These are phyloP conservation scores for Hirtodrosophila alboralis DNA, from an alignment of 2,888 invertebrate species.

Conservation along the genomic window DNA sequence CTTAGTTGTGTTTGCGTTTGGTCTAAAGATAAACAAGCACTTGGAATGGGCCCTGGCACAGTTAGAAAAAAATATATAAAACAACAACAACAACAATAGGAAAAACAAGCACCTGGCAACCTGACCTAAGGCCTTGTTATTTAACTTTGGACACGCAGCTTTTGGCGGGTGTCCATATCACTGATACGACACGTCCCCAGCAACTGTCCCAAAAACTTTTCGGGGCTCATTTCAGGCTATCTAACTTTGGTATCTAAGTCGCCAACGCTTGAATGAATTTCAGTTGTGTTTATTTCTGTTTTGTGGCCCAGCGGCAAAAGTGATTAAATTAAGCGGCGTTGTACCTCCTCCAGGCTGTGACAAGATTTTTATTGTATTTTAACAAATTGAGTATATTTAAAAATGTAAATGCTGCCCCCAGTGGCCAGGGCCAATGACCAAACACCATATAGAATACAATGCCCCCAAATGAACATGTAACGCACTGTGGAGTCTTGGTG, in stretches of 20 bases:
- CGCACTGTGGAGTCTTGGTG: background rate
- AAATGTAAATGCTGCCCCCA: conserved; percentile 53
- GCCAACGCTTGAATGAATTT: conserved; percentile 8
- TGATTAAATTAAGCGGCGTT: conserved; percentile 67
- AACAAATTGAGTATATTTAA: conserved; percentile 62
- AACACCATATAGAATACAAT: background rate
- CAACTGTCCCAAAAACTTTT: conserved; percentile 41
- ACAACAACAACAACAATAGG: conserved; percentile 11
- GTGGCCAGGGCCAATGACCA: conserved; percentile 16
- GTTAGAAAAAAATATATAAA: conserved; percentile 1
- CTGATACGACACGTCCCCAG: conserved; percentile 32
- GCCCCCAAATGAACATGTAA: conserved; percentile 5
- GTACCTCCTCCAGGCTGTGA: conserved; percentile 21
- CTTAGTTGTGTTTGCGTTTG: conserved; percentile 69
- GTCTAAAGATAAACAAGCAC: conserved; percentile 66
- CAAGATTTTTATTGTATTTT: conserved; percentile 48
- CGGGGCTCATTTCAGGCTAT: conserved; percentile 1
- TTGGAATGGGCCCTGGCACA: conserved; percentile 13
- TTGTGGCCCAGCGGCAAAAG: conserved; percentile 46
- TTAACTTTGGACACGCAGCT: conserved; percentile 71
- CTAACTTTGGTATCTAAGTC: conserved; percentile 17
- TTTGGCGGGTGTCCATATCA: conserved; percentile 59
- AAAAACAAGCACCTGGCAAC: conserved; percentile 55
- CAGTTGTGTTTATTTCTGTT: conserved; percentile 18
- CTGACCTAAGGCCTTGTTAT: conserved; percentile 61